phyloP scores from a whole-genome alignment of 2,113 vertebrate genomes.

The Phasianus colchicus region DNA sequence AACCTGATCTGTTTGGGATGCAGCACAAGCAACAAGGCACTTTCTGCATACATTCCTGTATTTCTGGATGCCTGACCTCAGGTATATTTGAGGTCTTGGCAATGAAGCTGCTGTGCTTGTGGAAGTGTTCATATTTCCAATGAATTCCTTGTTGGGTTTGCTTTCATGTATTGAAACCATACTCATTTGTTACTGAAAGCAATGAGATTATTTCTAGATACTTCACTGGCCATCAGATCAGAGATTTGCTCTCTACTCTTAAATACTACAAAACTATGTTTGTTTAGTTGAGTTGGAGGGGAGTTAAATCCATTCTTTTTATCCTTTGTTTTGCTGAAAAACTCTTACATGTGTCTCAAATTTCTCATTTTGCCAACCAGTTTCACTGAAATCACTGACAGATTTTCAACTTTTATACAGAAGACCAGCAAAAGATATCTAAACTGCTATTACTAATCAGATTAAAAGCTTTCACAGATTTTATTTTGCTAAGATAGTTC shows the following conservation, averaged over 20 bases:
- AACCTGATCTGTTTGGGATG: not conserved
- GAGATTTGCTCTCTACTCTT: not conserved
- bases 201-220: not conserved
- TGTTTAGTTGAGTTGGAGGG: not conserved
- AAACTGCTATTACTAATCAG: not conserved
- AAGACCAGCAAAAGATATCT: not conserved
- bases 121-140: not conserved
- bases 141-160: not conserved
- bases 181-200: not conserved
- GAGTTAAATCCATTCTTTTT: not conserved
- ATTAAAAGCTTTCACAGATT: not conserved
- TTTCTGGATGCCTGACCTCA: not conserved
- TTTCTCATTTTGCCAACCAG: not conserved
- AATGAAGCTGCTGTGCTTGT: not conserved
- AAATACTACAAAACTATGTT: not conserved
- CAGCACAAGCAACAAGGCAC: fast-evolving
- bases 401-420: not conserved
- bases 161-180: not conserved
- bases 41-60: fast-evolving
- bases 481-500: not conserved
- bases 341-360: not conserved
- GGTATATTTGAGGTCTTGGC: not conserved
- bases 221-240: not conserved
- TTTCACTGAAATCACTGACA: not conserved
- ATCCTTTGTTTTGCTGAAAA: not conserved